phyloP scores from a whole-genome alignment of 2,797 vertebrate genomes.

The Percopsis omiscomaycus region DNA sequence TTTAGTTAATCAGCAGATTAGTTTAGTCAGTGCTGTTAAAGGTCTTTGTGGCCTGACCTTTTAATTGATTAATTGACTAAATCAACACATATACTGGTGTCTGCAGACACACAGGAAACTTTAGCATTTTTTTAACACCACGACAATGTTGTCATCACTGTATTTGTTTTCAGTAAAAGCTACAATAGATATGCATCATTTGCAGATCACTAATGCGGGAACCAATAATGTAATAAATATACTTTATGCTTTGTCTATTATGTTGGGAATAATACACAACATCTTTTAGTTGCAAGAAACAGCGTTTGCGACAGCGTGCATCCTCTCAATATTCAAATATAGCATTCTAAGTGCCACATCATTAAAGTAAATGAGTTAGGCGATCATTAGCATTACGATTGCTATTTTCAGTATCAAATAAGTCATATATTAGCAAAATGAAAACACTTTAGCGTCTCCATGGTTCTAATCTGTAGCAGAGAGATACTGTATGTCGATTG shows the following conservation, averaged over 20 bases:
- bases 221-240: neutral
- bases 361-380: constrained; percentile 1
- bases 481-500: neutral
- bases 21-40: constrained; percentile 47
- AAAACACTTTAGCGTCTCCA: neutral
- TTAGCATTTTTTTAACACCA: constrained; percentile 9
- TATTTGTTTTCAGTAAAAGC: neutral
- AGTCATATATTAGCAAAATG: neutral
- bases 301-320: too few species aligned
- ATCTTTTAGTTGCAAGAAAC: neutral
- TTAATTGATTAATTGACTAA: constrained; percentile 27
- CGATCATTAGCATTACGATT: neutral
- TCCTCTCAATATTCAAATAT: too few species aligned
- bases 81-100: neutral
- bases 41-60: constrained; percentile 36
- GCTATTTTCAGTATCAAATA: neutral
- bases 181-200: too few species aligned
- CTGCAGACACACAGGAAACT: constrained; percentile 17
- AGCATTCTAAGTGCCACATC: neutral
- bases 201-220: neutral
- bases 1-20: constrained; percentile 47
- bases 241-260: neutral
- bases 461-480: neutral
- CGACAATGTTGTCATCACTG: neutral
- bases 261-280: neutral